These are phyloP conservation scores for Rhinopomastus cyanomelas DNA, from an alignment of 2,113 vertebrate species.

Conservation along the genomic window DNA sequence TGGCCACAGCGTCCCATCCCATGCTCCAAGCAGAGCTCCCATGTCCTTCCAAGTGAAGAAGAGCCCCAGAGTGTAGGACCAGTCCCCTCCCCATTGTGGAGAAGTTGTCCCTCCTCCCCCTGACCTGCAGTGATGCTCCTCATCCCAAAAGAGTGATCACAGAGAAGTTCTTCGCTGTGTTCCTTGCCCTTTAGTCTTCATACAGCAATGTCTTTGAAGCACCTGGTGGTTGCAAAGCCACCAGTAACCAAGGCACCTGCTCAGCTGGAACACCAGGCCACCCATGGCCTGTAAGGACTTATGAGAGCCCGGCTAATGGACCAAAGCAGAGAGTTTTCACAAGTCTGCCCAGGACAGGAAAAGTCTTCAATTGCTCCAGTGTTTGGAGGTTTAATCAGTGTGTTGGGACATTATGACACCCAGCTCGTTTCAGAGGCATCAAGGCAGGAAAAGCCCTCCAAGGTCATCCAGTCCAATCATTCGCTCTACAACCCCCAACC, in stretches of 20 bases:
- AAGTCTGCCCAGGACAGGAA: slow-evolving; percentile 72
- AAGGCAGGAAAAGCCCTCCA: no score
- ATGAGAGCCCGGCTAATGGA: slow-evolving; percentile 60
- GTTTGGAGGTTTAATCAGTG: slow-evolving; percentile 81
- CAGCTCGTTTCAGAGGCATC: slow-evolving; percentile 75
- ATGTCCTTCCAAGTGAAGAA: not conserved
- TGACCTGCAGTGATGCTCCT: not conserved
- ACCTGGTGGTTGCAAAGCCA: slow-evolving; percentile 20
- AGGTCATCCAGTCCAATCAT: no score
- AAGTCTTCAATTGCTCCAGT: slow-evolving; percentile 70
- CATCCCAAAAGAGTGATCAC: not conserved
- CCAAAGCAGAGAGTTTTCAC: slow-evolving; percentile 68
- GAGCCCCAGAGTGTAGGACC: not conserved
- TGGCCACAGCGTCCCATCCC: not conserved
- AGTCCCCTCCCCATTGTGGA: no score
- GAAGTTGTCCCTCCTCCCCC: not conserved
- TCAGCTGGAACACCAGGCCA: not conserved
- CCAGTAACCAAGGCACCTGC: slow-evolving; percentile 49
- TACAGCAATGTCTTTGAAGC: slow-evolving; percentile 42
- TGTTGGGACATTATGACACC: slow-evolving; percentile 78
- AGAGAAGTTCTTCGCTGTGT: rapidly evolving
- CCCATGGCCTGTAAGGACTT: slow-evolving; percentile 32
- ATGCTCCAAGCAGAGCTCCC: not conserved
- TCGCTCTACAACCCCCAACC: no score
- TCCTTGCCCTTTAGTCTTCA: not conserved